Evolutionary conservation across 2,797 vertebrate species (phyloP), one percentile per base, ranked within the genome.

Genomic region (Xenentodon cancila): DNA sequence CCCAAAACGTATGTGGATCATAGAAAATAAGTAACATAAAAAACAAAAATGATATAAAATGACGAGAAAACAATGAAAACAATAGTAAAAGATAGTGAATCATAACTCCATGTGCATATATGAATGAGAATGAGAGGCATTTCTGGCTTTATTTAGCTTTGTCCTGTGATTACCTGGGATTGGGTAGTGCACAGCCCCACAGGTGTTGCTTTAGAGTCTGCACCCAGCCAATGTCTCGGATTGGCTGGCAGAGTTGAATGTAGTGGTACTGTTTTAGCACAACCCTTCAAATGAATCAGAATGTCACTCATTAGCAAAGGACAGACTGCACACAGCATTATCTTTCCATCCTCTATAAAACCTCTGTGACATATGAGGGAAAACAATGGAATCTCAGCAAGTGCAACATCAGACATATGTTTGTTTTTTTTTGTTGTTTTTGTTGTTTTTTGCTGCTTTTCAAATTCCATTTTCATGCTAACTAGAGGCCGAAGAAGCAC

Each of bases 221-320:
- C 90, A 94, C 93, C 93, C 93, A 94, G 85, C 93, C 93, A 90
- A 92, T 93, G 84, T 94, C 93, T 87, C 92, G 90, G 90, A 94
- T 93, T 92, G 93, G 93, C 92, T 94, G 93, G 90, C 91, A 93
- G 90, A 94, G 93, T 86, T 94, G 93, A 91, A 94, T 91, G 93
- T 94, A 93, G 93, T 94, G 92, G 91, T 93, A 91, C 92, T 93
- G 93, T 93, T 94, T 94, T 92, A 94, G 91, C 90, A 91, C 92
- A 88, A 93, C 89, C 93, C 93, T 94, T 94, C 81, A 91, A 93
- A 93, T 86, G 90, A 92, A 94, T 88, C 88, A 93, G 86, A 93
- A 93, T 81, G 91, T 89, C 86, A 92, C 85, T 90, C 79, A 82
- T 94, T 94, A 94, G 91, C 90, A 88, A 78, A 86, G 49, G 64